Base-by-base conservation (phyloP, 2,888 invertebrate species). In the Pristionchus entomophagus region DNA sequence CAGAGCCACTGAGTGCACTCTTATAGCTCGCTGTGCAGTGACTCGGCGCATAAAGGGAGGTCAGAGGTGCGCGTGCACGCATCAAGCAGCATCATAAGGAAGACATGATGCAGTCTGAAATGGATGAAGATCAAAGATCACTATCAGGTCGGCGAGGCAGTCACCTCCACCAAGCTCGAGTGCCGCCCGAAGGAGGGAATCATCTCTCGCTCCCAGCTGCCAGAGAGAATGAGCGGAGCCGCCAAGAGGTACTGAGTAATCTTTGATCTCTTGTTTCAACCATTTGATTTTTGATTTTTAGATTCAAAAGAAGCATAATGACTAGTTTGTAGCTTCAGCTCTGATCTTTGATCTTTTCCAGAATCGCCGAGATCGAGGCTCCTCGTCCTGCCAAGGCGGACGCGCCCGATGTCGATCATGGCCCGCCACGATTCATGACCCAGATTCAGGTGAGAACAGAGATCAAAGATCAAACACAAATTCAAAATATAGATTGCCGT, bases 191-290 rank as follows among this genome's bases (percentile, higher is more conserved):
- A 96, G 94, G 95, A 95, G 84, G 95, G 96, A 86, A 96, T 98
- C 92, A 96, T 97, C 90, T 95, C 96, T 88, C 97, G 97, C 89
- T 96, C 97, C 2, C 98, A 98, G 94, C 94, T 98, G 87, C 97
- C 97, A 19, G 96, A 96, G 88, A 96, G 97, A 62, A 97, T 98
- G 96, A 97, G 96, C 90, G 96, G 96, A n/a, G 97, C 97, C 6
- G 89, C 89, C 88, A 91, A 89, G 88, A 91, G 86, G 53, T 86
- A n/a, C n/a, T 45, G 45, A 49, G 22, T 49, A 51, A 80, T 80
- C 32, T 51, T 45, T 77, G 41, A 29, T 35, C 12, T 77, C 14
- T n/a, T 29, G 41, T n/a, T 12, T 41, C 17, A 5, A 65, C 5
- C 10, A 19, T 59, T 83, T 45, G 88, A 41, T 89, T 88, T 69